Percentiles rank a stretch among this genome's conserved stretches.
phyloP scores from a whole-genome alignment of 37 sponge, comb jelly and placozoan genomes.

The Crambe crambe region DNA sequence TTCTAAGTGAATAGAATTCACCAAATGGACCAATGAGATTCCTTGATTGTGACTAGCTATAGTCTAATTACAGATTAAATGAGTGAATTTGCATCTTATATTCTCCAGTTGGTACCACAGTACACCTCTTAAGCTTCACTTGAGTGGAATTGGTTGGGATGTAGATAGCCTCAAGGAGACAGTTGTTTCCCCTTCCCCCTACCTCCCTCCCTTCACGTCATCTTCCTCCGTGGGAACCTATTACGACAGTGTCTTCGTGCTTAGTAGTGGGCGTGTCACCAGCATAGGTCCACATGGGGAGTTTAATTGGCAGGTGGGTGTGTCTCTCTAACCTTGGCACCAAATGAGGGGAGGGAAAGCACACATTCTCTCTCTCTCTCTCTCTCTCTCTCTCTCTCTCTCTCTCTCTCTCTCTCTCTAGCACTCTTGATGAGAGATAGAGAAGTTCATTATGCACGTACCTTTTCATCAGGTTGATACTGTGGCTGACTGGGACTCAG shows the following conservation, averaged over 20 bases:
- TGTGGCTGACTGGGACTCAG: constrained; percentile 61
- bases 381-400: constrained; percentile 2
- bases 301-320: constrained; percentile 91
- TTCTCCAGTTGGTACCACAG: constrained; percentile 38
- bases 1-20: too few species aligned
- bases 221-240: constrained; percentile 13
- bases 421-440: too few species aligned
- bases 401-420: too few species aligned
- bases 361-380: constrained; percentile 14
- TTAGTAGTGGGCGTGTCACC: constrained; percentile 85
- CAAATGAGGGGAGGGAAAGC: background rate
- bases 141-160: constrained; percentile 21
- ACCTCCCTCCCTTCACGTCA: background rate
- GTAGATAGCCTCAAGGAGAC: background rate
- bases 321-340: background rate
- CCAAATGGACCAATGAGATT: too few species aligned
- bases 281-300: constrained; percentile 92
- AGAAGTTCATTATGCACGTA: too few species aligned
- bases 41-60: too few species aligned
- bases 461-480: constrained; percentile 73
- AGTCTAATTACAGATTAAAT: too few species aligned
- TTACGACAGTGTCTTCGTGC: constrained; percentile 83
- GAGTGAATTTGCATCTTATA: constrained; percentile 16
- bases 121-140: constrained; percentile 51
- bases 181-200: background rate